phyloP scores from a whole-genome alignment of 2,797 vertebrate species.

The Coluber constrictor region DNA sequence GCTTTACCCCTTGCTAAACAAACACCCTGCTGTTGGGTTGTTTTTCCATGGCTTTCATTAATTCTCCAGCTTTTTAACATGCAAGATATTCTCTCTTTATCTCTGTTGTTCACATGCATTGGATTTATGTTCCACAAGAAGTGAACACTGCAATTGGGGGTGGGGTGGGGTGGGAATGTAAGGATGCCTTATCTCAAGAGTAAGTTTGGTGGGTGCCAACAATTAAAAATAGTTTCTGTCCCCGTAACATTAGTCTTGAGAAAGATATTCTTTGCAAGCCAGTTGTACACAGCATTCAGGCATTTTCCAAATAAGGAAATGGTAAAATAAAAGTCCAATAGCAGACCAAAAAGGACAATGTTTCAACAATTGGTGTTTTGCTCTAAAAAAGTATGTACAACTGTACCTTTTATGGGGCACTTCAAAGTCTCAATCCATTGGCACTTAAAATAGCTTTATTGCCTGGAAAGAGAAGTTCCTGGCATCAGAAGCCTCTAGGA shows the following conservation, averaged over 20 bases:
- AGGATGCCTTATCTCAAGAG: slow-evolving; percentile 16
- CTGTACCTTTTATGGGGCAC: not conserved
- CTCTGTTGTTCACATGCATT: not conserved
- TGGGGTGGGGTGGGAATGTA: not conserved
- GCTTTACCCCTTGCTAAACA: not conserved
- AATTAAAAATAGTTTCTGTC: slow-evolving; percentile 25
- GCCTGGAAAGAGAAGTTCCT: slow-evolving; percentile 10
- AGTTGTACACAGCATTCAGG: not conserved
- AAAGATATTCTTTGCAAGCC: not conserved
- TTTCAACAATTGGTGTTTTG: not conserved
- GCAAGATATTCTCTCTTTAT: not conserved
- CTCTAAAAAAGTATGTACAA: not conserved
- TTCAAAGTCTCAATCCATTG: not conserved
- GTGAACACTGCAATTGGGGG: not conserved
- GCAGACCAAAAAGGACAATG: not conserved
- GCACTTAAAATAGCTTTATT: not conserved
- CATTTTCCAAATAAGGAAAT: not conserved
- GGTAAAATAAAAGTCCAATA: not conserved
- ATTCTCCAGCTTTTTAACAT: not conserved
- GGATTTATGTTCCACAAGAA: not conserved
- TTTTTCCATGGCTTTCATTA: not conserved
- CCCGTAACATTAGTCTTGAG: not conserved
- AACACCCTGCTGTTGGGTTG: not conserved
- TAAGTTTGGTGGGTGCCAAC: slow-evolving; percentile 21
- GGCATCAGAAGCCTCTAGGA: slow-evolving; percentile 6